These are phyloP conservation scores for Ichneumon xanthorius DNA, from an alignment of 2,888 invertebrate genomes.

Conservation along the genomic window DNA sequence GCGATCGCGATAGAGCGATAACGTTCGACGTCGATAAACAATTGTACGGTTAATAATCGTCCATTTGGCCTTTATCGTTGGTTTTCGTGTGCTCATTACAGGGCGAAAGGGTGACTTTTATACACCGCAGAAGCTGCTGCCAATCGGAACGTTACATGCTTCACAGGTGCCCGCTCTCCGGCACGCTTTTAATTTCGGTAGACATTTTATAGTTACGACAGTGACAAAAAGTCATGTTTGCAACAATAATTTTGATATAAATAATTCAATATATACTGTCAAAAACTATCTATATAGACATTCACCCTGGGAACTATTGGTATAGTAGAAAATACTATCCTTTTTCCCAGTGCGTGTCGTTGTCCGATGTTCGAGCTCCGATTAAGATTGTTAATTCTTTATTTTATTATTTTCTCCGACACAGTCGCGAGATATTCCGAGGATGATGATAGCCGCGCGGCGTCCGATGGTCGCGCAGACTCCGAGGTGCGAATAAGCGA, in stretches of 20 bases:
- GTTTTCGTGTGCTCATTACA: conserved; percentile 65
- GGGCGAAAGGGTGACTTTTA: conserved; percentile 51
- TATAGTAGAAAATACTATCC: no score
- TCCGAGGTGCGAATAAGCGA: background rate
- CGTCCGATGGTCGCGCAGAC: background rate
- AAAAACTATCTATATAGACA: no score
- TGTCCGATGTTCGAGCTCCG: no score
- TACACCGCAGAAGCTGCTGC: conserved; percentile 19
- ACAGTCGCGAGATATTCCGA: background rate
- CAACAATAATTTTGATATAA: no score
- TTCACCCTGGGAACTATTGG: no score
- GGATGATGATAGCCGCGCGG: background rate
- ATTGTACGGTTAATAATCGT: conserved; percentile 75
- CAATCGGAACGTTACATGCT: conserved; percentile 54
- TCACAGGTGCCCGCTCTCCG: conserved; percentile 56
- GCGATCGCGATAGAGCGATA: conserved; percentile 44
- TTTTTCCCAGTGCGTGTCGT: no score
- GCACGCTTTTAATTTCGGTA: conserved; percentile 34
- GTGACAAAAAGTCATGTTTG: no score
- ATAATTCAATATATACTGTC: no score
- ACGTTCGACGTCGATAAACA: conserved; percentile 68
- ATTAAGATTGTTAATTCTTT: no score
- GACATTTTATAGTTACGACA: no score
- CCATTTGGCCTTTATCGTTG: conserved; percentile 72
- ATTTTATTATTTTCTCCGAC: no score